Conservation (phyloP, 1,140 invertebrate genomes). For the Oppia nitens region DNA sequence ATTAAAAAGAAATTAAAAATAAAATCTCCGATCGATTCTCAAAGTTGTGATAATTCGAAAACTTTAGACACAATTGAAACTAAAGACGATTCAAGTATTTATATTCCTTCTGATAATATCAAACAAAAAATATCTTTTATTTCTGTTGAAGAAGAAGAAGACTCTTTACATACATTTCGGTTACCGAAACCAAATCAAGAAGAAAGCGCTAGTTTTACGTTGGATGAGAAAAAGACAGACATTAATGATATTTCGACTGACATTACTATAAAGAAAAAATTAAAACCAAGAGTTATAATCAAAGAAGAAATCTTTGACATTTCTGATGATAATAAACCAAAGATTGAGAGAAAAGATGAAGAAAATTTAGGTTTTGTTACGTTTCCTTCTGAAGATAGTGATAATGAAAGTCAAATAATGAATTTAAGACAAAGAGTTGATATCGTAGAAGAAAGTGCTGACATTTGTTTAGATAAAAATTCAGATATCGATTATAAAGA, state of each 20-base stretch:
- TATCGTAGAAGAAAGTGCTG: background rate
- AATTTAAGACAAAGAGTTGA: background rate
- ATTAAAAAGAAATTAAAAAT: constrained; percentile 16
- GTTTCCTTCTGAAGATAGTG: background rate
- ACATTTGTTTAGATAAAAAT: background rate
- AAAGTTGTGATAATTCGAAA: constrained; percentile 1
- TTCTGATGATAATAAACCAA: background rate
- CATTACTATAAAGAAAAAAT: constrained; percentile 17
- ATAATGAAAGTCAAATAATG: background rate
- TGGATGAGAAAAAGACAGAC: constrained; percentile 12
- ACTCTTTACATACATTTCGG: background rate
- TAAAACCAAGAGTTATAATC: constrained; percentile 10
- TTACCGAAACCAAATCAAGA: background rate
- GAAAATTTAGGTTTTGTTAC: background rate
- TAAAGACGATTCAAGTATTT: background rate
- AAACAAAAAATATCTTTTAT: background rate
- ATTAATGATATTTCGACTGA: constrained; percentile 15
- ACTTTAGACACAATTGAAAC: background rate
- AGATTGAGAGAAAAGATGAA: constrained; percentile 10
- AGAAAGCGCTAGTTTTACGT: background rate
- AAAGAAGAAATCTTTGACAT: constrained; percentile 1
- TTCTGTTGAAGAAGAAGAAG: background rate
- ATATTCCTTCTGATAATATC: background rate
- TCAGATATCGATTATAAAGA: too few species aligned
- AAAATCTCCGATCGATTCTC: constrained; percentile 5